Evolutionary conservation across 2,113 vertebrate genomes (phyloP).

Genomic region (Mus spicilegus): DNA sequence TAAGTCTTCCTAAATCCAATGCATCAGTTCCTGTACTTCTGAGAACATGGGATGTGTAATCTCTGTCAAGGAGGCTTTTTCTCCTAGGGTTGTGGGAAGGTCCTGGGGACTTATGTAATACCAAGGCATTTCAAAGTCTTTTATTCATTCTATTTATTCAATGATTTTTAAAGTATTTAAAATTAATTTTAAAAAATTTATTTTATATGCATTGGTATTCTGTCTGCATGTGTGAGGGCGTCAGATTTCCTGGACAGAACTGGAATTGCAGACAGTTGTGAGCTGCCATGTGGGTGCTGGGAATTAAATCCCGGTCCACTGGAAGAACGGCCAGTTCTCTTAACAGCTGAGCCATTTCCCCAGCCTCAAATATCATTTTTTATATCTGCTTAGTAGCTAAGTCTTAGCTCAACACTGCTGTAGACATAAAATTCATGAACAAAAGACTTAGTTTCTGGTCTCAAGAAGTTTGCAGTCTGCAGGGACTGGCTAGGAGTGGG

Average conservation of each 20-base stretch:
- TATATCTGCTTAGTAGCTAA: neutral
- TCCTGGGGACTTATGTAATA: neutral
- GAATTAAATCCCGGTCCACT: too few species aligned
- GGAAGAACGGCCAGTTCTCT: too few species aligned
- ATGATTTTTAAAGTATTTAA: too few species aligned
- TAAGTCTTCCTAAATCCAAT: neutral
- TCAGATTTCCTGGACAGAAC: too few species aligned
- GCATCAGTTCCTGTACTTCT: neutral
- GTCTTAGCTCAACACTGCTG: neutral
- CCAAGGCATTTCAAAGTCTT: neutral
- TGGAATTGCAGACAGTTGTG: too few species aligned
- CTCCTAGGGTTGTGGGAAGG: neutral
- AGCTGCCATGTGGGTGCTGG: too few species aligned
- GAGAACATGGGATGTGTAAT: neutral
- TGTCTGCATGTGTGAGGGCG: too few species aligned
- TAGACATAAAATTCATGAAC: neutral
- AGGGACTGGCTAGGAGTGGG: neutral
- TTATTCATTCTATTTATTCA: slow-evolving; percentile 3
- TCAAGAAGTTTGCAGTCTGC: neutral
- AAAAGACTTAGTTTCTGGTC: neutral
- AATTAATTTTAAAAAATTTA: too few species aligned
- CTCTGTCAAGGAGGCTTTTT: neutral
- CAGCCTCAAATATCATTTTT: neutral
- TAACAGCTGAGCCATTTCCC: too few species aligned
- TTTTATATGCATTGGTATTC: too few species aligned